Evolutionary conservation across 2,113 vertebrate species (phyloP).

Genomic region (Cyprinodon tularosa): DNA sequence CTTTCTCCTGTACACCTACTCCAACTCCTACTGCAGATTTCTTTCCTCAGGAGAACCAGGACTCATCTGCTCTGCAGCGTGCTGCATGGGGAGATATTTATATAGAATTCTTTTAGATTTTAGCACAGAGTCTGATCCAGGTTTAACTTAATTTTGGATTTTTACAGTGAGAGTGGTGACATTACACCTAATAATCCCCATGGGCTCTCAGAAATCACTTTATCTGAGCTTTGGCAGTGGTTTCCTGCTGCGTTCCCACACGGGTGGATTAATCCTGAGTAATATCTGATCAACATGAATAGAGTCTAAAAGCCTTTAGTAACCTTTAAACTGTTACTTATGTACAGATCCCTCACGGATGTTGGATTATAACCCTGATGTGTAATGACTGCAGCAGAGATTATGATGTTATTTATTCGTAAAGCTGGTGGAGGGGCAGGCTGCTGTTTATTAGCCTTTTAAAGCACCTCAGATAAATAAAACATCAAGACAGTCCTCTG

Average conservation of each 20-base stretch:
- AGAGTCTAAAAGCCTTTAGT: conserved; percentile 45
- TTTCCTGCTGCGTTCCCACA: conserved; percentile 40
- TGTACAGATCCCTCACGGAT: conserved; percentile 14
- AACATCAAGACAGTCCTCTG: background rate
- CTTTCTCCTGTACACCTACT: conserved; percentile 53
- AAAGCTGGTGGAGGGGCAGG: conserved; percentile 3
- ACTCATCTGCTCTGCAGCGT: conserved; percentile 31
- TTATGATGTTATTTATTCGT: conserved; percentile 35
- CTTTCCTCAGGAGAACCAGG: conserved; percentile 33
- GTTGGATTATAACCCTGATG: conserved; percentile 28
- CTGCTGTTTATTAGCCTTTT: conserved; percentile 42
- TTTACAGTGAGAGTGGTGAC: conserved; percentile 15
- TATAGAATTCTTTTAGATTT: conserved; percentile 7
- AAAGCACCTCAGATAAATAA: conserved; percentile 16
- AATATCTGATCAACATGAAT: conserved; percentile 55
- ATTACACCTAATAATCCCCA: conserved; percentile 47
- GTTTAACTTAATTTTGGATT: conserved; percentile 31
- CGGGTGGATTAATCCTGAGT: conserved; percentile 55
- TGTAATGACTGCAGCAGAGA: conserved; percentile 30
- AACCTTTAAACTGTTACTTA: conserved; percentile 40
- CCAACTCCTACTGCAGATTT: conserved; percentile 57
- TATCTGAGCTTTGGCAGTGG: conserved; percentile 55
- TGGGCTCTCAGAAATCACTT: conserved; percentile 36
- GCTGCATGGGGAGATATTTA: conserved; percentile 1
- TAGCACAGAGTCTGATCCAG: conserved; percentile 10